Evolutionary conservation across 2,797 vertebrate genomes (phyloP), one percentile per base, ranked within the genome.

Genomic region (Amblyraja radiata): DNA sequence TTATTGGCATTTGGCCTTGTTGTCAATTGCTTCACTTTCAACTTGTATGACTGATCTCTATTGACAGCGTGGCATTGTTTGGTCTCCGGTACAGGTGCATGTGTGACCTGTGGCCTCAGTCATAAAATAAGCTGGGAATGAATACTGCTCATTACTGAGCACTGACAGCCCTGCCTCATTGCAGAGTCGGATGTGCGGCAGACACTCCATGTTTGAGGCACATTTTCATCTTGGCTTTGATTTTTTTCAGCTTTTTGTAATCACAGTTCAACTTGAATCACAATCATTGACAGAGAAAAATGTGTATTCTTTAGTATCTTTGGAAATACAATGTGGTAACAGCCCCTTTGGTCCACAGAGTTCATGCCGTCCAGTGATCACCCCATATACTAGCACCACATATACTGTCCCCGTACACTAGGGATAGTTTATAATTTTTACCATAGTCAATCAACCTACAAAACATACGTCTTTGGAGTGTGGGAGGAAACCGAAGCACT

Each of bases 51-150:
- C 18, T 46, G 46, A 74, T 92, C 68, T 11, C 2, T 73, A 54
- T 25, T 94, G 93, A 95, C 95, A 93, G 93, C 94, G 94, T 95
- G 94, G 94, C 74, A 73, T 93, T 97, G 96, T 97, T 97, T 97
- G 95, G 96, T 96, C 96, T 97, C 94, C 93, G 94, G 93, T 94
- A 94, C 97, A 97, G 97, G 96, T 97, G 97, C 95, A 95, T 93
- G 94, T 95, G 93, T 96, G 95, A 96, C 95, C 96, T 97, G 95
- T 97, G 95, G 96, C 96, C 94, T 93, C 73, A 7, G 39, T 73
- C 39, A 14, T 88, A 93, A 95, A 95, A 95, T 93, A 93, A 92
- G 93, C 61, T 58, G 39, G n/a, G 93, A 46, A 74, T 76, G 90
- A 92, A 92, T 92, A 28, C 68, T 58, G 39, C 68, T 92, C 71